phyloP scores from a whole-genome alignment of 2,888 invertebrate genomes.

The Rotaria magnacalcarata region DNA sequence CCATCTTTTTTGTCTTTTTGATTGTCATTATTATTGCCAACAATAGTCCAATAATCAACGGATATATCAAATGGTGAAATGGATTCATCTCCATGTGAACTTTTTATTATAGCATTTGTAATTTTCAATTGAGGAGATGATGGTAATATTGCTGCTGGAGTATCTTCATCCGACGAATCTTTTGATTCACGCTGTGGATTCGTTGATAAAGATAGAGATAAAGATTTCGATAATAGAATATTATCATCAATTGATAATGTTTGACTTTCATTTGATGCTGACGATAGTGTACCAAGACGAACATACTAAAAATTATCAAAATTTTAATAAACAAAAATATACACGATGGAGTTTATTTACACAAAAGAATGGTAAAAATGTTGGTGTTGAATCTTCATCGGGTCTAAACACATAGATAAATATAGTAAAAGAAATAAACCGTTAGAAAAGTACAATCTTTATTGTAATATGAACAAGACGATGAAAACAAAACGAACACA shows the following conservation, averaged over 20 bases:
- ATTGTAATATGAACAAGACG: background rate
- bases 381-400: conserved; percentile 19
- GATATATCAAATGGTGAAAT: background rate
- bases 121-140: conserved; percentile 2
- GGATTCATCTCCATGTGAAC: background rate
- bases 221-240: background rate
- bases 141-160: background rate
- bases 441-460: no score
- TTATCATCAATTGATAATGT: background rate
- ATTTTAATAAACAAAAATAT: background rate
- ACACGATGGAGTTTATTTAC: background rate
- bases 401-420: background rate
- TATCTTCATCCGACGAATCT: conserved; percentile 2
- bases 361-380: conserved; percentile 23
- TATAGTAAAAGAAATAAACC: background rate
- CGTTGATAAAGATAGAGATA: background rate
- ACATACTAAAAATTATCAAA: background rate
- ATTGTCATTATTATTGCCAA: background rate
- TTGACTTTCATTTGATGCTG: background rate
- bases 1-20: background rate
- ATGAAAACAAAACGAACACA: background rate
- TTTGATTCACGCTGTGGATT: background rate
- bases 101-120: background rate
- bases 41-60: conserved; percentile 8
- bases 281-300: conserved; percentile 14